These are phyloP conservation scores for Rutpela maculata DNA, from an alignment of 2,888 invertebrate genomes.

Conservation along the genomic window DNA sequence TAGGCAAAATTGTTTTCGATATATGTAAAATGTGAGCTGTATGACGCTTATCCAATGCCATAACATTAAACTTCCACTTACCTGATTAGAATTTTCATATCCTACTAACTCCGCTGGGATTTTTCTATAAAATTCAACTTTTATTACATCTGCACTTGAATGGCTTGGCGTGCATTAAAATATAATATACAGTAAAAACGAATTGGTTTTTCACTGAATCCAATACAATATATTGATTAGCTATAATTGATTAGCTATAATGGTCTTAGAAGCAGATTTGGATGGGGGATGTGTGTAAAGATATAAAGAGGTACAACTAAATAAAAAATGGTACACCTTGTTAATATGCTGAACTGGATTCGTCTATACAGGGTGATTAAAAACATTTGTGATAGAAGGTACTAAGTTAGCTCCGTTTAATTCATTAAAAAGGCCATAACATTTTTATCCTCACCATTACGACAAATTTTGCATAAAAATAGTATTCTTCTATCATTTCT, in stretches of 20 bases:
- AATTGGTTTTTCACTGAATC: neutral
- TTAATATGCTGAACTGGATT: no score
- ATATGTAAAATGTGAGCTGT: neutral
- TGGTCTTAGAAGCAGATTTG: neutral
- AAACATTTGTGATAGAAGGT: no score
- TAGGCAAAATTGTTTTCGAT: neutral
- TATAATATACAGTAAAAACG: neutral
- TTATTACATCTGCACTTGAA: neutral
- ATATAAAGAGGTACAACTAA: neutral
- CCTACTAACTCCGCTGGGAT: neutral
- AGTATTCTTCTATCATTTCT: no score
- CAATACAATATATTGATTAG: no score
- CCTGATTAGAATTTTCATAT: conserved; percentile 11
- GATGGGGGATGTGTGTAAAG: neutral
- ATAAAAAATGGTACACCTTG: no score
- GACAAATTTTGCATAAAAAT: no score
- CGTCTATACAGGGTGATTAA: no score
- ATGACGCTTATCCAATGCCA: neutral
- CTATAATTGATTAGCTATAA: neutral
- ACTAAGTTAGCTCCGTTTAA: no score
- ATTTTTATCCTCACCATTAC: no score
- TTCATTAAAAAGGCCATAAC: no score
- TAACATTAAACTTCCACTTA: conserved; percentile 6
- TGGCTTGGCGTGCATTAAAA: neutral
- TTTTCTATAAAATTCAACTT: neutral